These are phyloP conservation scores for Rhabdophis nuchalis DNA, from an alignment of 2,797 vertebrate genomes.

Conservation along the genomic window DNA sequence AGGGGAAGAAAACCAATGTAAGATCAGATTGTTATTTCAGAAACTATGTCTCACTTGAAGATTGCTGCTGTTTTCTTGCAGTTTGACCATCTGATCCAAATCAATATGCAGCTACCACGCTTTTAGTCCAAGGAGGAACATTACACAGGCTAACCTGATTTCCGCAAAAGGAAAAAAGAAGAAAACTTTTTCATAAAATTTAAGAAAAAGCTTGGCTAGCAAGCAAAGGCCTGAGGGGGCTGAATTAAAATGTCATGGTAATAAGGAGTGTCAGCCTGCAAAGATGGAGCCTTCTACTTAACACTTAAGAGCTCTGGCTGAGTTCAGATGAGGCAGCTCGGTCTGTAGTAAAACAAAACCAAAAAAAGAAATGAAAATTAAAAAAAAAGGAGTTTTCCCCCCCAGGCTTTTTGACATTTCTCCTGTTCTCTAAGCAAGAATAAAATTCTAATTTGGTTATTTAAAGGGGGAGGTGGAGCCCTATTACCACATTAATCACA, in stretches of 20 bases:
- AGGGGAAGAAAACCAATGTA: background rate
- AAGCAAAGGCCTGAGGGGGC: background rate
- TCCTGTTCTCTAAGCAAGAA: background rate
- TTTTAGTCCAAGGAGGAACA: background rate
- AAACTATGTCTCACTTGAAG: background rate
- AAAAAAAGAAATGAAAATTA: background rate
- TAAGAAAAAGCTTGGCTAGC: background rate
- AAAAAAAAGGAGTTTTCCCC: background rate
- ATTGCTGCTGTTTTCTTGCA: background rate
- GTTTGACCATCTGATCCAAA: background rate
- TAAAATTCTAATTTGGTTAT: background rate
- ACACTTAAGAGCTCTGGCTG: background rate
- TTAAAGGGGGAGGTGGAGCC: background rate
- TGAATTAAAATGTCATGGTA: constrained; percentile 3
- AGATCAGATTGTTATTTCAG: no score
- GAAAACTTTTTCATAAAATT: background rate
- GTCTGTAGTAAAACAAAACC: background rate
- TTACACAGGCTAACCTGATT: background rate
- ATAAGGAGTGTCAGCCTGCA: background rate
- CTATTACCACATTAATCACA: background rate
- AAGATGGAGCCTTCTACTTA: background rate
- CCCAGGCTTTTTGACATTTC: background rate
- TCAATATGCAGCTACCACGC: background rate
- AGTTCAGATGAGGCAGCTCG: background rate
- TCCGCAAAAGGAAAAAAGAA: background rate